phyloP scores from a whole-genome alignment of 2,113 vertebrate genomes.

The Aphelocoma coerulescens region DNA sequence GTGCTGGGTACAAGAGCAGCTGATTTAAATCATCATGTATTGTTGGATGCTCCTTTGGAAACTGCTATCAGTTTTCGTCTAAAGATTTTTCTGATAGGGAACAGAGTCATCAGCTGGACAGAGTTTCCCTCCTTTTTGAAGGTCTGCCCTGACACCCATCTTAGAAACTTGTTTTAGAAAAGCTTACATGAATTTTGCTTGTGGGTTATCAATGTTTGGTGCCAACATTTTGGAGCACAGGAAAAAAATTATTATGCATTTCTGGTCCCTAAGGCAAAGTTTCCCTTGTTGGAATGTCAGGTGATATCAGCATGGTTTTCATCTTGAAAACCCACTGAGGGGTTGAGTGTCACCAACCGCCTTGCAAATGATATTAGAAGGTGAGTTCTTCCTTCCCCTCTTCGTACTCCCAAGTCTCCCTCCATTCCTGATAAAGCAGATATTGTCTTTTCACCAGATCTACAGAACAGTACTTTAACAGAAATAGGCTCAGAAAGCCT shows the following conservation, averaged over 20 bases:
- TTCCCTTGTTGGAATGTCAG: neutral
- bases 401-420: neutral
- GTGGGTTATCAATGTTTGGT: accelerated
- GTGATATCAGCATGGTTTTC: neutral
- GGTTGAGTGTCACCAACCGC: neutral
- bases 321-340: neutral
- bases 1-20: neutral
- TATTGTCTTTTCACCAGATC: neutral
- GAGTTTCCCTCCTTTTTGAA: neutral
- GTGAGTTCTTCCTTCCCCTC: neutral
- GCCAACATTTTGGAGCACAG: neutral
- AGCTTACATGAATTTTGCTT: neutral
- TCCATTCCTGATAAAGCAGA: neutral
- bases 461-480: neutral
- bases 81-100: neutral
- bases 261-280: neutral
- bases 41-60: neutral
- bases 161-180: neutral
- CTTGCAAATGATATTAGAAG: neutral
- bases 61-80: neutral
- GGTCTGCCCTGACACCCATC: neutral
- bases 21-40: neutral
- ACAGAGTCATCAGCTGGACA: neutral
- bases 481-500: neutral
- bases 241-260: neutral